phyloP scores from a whole-genome alignment of 2,797 vertebrate species.

The Mus minutoides region DNA sequence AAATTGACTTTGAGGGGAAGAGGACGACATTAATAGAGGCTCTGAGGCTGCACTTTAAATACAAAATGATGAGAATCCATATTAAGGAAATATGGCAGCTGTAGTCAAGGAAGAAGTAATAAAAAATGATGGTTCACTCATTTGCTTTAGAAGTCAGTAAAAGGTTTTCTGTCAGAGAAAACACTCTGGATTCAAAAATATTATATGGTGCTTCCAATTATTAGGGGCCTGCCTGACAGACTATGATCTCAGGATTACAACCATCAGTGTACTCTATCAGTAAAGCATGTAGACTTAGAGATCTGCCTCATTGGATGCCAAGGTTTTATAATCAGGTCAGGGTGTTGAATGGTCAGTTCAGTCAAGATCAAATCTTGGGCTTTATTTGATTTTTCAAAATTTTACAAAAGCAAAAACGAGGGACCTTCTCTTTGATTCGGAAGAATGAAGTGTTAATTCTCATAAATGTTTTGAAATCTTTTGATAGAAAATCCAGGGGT shows the following conservation, averaged over 20 bases:
- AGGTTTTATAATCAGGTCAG: background rate
- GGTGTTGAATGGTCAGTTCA: background rate
- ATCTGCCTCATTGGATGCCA: background rate
- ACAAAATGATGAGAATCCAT: background rate
- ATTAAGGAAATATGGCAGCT: background rate
- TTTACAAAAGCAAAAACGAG: background rate
- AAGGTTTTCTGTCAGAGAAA: background rate
- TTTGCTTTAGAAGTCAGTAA: background rate
- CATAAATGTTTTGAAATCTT: slow-evolving; percentile 3
- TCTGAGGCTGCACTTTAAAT: background rate
- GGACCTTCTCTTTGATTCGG: background rate
- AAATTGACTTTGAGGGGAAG: background rate
- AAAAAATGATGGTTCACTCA: background rate
- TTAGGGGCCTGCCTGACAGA: background rate
- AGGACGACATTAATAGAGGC: background rate
- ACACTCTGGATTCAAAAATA: background rate
- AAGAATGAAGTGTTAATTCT: background rate
- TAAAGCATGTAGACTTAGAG: background rate
- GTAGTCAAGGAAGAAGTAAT: background rate
- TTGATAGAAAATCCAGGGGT: background rate
- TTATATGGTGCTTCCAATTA: background rate
- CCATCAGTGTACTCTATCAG: background rate
- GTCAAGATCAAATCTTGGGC: background rate
- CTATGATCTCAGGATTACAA: background rate
- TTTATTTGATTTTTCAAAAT: background rate